Conservation (phyloP, 1,140 invertebrate genomes). For the Galleria mellonella region DNA sequence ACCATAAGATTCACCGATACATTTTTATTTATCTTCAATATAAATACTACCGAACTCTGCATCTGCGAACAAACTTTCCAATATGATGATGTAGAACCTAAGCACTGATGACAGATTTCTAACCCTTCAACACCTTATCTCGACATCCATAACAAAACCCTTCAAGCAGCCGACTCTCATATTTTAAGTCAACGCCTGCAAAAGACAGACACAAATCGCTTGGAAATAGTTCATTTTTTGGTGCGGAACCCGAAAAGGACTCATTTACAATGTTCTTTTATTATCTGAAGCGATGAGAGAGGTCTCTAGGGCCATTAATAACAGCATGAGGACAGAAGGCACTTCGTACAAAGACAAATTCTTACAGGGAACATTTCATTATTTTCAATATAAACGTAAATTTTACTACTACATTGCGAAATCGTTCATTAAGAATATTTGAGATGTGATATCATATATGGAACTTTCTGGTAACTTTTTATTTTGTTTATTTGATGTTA, state of each 20-base stretch:
- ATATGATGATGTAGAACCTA: not conserved
- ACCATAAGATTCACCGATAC: too few species aligned
- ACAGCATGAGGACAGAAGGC: slow-evolving; percentile 11
- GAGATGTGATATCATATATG: not conserved
- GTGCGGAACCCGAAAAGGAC: slow-evolving; percentile 24
- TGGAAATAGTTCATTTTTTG: slow-evolving; percentile 25
- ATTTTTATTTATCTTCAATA: not conserved
- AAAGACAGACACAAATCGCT: slow-evolving; percentile 27
- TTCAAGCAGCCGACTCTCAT: not conserved
- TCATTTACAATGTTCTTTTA: slow-evolving; percentile 41
- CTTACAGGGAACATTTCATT: not conserved
- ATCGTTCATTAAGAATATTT: not conserved
- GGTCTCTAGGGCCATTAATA: slow-evolving; percentile 30
- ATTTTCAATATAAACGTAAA: not conserved
- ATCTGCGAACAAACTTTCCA: not conserved
- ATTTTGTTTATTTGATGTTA: not conserved
- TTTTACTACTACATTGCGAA: not conserved
- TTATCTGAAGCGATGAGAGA: slow-evolving; percentile 27
- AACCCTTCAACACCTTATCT: not conserved
- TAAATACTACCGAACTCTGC: not conserved
- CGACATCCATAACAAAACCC: not conserved
- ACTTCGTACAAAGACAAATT: not conserved
- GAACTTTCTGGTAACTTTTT: not conserved
- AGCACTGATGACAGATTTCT: too few species aligned
- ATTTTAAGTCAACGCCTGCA: slow-evolving; percentile 6